These are phyloP conservation scores for Polyommatus icarus DNA, from an alignment of 2,888 invertebrate species.

Conservation along the genomic window DNA sequence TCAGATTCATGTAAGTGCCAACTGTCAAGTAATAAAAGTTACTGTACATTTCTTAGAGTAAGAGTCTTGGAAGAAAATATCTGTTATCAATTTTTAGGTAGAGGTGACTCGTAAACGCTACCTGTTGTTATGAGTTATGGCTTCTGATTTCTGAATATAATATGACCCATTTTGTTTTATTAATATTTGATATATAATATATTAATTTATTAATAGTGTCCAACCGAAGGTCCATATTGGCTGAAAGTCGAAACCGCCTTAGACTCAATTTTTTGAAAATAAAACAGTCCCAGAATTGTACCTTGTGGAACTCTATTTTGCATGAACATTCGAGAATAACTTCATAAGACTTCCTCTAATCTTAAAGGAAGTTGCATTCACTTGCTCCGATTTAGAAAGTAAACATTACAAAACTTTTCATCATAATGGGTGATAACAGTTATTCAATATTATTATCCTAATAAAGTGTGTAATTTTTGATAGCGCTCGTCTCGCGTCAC, in stretches of 20 bases:
- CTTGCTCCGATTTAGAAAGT: background rate
- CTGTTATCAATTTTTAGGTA: background rate
- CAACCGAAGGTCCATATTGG: no score
- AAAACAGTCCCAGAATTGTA: background rate
- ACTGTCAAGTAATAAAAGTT: background rate
- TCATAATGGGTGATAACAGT: slow-evolving; percentile 27
- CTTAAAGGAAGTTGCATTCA: slow-evolving; percentile 17
- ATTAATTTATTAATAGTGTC: no score
- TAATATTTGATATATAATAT: no score
- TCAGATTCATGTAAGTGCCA: background rate
- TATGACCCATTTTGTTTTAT: no score
- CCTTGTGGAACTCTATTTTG: background rate
- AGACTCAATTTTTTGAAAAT: background rate
- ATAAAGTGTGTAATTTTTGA: slow-evolving; percentile 32
- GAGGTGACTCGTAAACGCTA: background rate
- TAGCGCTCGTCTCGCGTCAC: slow-evolving; percentile 26
- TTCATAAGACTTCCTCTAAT: background rate
- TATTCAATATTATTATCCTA: slow-evolving; percentile 30
- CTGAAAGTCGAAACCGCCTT: no score
- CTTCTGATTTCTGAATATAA: no score
- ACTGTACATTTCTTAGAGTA: background rate
- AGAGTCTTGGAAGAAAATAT: background rate
- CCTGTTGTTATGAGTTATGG: background rate
- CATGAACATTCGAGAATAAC: background rate
- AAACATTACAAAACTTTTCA: slow-evolving; percentile 32